A percentile compares a stretch with the other conserved stretches of the same genome.
Conservation (phyloP, 2,113 vertebrate genomes). For the Corythornis madagascariensis region DNA sequence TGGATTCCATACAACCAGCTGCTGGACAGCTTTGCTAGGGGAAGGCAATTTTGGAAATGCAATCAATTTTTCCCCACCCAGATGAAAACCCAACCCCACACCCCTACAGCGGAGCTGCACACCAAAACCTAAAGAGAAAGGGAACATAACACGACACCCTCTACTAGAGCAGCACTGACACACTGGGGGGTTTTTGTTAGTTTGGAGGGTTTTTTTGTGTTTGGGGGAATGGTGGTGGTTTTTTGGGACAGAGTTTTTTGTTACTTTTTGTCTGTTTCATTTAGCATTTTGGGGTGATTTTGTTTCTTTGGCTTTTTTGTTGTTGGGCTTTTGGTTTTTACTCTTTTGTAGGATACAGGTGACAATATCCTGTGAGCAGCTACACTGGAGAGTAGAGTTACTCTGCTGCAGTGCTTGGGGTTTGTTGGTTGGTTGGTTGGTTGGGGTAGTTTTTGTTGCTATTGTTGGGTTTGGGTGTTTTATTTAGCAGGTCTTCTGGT, state of each 20-base stretch:
- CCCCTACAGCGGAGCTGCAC: neutral
- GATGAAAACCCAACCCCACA: neutral
- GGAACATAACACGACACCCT: neutral
- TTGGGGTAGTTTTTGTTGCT: too few relatives aligned
- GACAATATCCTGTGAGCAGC: neutral
- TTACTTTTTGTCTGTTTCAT: neutral
- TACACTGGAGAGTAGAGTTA: neutral
- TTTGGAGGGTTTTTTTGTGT: neutral
- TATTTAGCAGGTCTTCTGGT: neutral
- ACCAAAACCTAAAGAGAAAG: neutral
- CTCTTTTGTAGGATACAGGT: neutral
- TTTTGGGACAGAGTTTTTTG: too few relatives aligned
- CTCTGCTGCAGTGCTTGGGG: neutral
- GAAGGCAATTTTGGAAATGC: neutral
- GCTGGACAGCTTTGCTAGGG: neutral
- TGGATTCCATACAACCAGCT: neutral
- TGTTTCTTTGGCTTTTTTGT: neutral
- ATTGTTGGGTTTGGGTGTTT: neutral
- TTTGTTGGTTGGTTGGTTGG: too few relatives aligned
- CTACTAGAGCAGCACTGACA: neutral
- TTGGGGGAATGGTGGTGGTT: neutral
- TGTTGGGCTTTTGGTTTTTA: neutral
- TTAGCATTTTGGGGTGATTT: neutral
- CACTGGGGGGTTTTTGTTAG: neutral
- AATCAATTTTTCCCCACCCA: neutral